phyloP scores from a whole-genome alignment of 2,888 invertebrate species.

The Drosophila greeni region DNA sequence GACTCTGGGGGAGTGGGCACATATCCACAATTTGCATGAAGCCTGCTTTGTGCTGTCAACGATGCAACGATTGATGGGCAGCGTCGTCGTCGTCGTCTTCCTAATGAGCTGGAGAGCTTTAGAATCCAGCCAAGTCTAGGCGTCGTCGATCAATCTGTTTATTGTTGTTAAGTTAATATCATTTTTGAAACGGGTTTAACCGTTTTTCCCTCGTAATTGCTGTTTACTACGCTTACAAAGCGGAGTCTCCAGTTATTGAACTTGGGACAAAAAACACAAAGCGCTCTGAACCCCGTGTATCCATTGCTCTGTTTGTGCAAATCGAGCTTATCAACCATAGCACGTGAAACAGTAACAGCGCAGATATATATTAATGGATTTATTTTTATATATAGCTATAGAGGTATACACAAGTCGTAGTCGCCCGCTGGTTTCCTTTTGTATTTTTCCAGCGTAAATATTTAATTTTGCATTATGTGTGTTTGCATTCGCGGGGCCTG shows the following conservation, averaged over 20 bases:
- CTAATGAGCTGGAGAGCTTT: slow-evolving; percentile 18
- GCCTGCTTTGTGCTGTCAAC: slow-evolving; percentile 35
- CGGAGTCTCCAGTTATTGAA: slow-evolving; percentile 37
- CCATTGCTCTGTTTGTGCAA: slow-evolving; percentile 4
- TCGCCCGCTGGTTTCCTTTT: slow-evolving; percentile 19
- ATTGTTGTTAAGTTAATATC: background rate
- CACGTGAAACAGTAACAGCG: slow-evolving; percentile 27
- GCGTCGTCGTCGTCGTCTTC: slow-evolving; percentile 20
- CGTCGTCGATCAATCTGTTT: slow-evolving; percentile 11
- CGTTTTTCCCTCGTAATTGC: slow-evolving; percentile 8
- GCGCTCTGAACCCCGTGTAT: slow-evolving; percentile 13
- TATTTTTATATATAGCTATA: slow-evolving; percentile 20
- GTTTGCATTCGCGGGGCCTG: slow-evolving; percentile 23
- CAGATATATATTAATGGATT: slow-evolving; percentile 31
- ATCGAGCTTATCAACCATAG: slow-evolving; percentile 9
- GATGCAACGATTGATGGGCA: slow-evolving; percentile 18
- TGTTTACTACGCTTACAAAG: slow-evolving; percentile 31
- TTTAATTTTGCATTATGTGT: slow-evolving; percentile 52
- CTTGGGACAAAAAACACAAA: slow-evolving; percentile 19
- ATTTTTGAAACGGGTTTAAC: slow-evolving; percentile 34
- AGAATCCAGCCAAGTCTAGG: background rate
- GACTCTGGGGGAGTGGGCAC: slow-evolving; percentile 15
- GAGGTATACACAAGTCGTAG: slow-evolving; percentile 14
- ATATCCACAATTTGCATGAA: slow-evolving; percentile 32
- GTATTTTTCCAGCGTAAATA: slow-evolving; percentile 56